Conservation (phyloP, 2,797 vertebrate genomes). For the Coccyzus lansbergi region DNA sequence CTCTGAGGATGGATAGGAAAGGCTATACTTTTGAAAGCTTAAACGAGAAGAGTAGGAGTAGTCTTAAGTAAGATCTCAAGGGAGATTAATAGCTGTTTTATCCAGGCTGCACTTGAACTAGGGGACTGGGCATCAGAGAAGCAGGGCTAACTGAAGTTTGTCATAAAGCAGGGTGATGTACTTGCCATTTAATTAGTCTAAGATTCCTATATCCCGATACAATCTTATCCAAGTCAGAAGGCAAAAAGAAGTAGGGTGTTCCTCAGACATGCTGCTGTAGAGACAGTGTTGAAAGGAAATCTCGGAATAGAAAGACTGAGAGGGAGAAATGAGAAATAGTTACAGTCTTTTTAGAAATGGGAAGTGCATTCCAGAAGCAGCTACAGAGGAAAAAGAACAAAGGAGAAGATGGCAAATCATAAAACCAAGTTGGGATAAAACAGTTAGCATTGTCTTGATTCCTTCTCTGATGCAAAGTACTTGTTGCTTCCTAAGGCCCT, state of each 20-base stretch:
- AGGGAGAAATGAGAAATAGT: not conserved
- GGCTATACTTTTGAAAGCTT: not conserved
- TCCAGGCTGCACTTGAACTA: not conserved
- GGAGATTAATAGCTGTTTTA: not conserved
- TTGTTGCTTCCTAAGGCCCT: not conserved
- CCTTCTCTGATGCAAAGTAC: not conserved
- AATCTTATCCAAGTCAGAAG: not conserved
- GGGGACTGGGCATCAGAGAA: not conserved
- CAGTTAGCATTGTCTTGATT: not conserved
- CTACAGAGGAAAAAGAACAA: not conserved
- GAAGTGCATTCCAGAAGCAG: not conserved
- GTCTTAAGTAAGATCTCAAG: not conserved
- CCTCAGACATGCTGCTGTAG: not conserved
- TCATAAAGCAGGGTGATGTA: not conserved
- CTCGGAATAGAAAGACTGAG: not conserved
- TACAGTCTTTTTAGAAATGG: not conserved
- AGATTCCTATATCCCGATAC: not conserved
- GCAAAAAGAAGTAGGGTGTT: not conserved
- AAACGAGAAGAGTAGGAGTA: not conserved
- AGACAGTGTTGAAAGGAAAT: not conserved
- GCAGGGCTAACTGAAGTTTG: not conserved
- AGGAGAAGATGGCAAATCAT: not conserved
- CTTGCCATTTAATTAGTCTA: not conserved
- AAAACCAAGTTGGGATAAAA: not conserved
- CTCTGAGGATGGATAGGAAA: not conserved